Evolutionary conservation across 2,888 invertebrate species (phyloP).

Genomic region (Apodemia hepburni): DNA sequence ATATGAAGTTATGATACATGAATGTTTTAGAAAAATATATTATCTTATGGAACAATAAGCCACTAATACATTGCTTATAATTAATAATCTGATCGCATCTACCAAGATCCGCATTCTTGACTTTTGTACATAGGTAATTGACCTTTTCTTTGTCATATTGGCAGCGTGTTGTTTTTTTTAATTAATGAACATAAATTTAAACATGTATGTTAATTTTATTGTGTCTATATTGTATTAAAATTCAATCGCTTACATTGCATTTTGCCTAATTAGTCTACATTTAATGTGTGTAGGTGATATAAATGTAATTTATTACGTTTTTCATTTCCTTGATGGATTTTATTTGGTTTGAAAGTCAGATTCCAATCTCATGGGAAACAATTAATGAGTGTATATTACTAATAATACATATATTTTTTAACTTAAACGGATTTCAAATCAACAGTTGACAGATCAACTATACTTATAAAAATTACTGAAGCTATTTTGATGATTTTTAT

Average conservation of each 20-base stretch:
- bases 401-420: too few species aligned
- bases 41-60: background rate
- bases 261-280: background rate
- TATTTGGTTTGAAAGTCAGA: too few species aligned
- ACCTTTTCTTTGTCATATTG: conserved; percentile 29
- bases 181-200: conserved; percentile 5
- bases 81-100: conserved; percentile 51
- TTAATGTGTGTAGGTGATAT: background rate
- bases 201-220: conserved; percentile 11
- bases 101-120: conserved; percentile 51
- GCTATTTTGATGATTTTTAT: too few species aligned
- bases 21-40: background rate
- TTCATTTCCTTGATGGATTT: too few species aligned
- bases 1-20: background rate
- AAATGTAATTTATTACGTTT: background rate
- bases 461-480: too few species aligned
- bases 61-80: background rate
- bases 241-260: background rate
- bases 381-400: too few species aligned
- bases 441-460: too few species aligned
- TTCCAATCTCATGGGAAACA: too few species aligned
- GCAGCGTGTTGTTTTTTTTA: background rate
- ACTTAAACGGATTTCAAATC: too few species aligned
- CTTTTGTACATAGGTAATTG: conserved; percentile 34
- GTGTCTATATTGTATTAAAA: background rate